Conservation (phyloP, 2,113 vertebrate genomes). For the Crotalus helleri region DNA sequence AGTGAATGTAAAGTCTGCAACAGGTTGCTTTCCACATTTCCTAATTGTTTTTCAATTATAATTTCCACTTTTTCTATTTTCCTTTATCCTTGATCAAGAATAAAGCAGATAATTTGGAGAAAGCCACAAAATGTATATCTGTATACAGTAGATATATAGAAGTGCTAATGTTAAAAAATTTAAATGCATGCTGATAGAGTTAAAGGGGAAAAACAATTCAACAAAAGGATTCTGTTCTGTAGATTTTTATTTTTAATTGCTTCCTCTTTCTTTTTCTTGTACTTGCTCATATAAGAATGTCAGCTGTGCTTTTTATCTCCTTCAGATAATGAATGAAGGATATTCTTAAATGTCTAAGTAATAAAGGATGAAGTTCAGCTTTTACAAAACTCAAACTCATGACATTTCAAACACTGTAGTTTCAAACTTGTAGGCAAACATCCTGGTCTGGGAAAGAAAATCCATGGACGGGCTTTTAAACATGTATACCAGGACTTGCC, state of each 20-base stretch:
- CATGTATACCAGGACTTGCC: background rate
- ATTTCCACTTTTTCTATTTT: background rate
- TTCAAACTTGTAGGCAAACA: background rate
- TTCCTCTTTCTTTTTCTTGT: background rate
- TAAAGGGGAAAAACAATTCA: background rate
- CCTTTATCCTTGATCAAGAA: background rate
- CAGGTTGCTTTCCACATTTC: background rate
- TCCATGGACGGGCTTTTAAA: no score
- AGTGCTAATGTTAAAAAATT: background rate
- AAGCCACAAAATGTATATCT: slow-evolving; percentile 26
- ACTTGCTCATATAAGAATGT: background rate
- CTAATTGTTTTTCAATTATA: background rate
- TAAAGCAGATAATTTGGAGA: slow-evolving; percentile 3
- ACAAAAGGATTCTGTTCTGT: background rate
- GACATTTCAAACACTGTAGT: background rate
- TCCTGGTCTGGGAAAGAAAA: background rate
- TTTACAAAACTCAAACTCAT: background rate
- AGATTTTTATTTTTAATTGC: background rate
- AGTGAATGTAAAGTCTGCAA: background rate
- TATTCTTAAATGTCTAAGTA: background rate
- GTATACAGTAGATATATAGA: background rate
- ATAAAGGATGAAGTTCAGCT: background rate
- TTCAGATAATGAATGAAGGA: background rate
- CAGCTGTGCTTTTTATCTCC: background rate
- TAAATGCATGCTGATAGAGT: background rate